A percentile compares a stretch with the other conserved stretches of the same genome.
These are phyloP conservation scores for Acleris laterana DNA, from an alignment of 2,888 invertebrate species.

Conservation along the genomic window DNA sequence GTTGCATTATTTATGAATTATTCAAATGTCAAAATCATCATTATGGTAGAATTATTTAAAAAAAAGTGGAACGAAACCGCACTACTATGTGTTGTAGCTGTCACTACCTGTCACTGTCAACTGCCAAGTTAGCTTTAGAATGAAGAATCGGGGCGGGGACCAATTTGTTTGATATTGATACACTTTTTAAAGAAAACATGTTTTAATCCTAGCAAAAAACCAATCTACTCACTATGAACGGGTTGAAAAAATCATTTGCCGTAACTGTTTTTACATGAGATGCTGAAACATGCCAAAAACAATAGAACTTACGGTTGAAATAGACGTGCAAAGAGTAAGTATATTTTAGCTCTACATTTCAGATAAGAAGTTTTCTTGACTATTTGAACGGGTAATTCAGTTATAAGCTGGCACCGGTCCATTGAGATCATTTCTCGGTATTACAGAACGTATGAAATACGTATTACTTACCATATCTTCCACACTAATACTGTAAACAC, in stretches of 20 bases:
- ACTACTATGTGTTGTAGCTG: no score
- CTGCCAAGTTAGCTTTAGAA: no score
- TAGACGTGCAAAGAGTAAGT: slow-evolving; percentile 83
- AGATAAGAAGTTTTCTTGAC: no score
- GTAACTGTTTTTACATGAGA: slow-evolving; percentile 38
- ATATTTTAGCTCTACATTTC: neutral
- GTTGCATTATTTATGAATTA: no score
- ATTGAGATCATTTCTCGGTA: no score
- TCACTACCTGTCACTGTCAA: slow-evolving; percentile 15
- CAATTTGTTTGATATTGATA: slow-evolving; percentile 8
- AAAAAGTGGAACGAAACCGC: no score
- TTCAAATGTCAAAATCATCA: no score
- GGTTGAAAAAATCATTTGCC: slow-evolving; percentile 4
- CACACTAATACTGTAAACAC: neutral
- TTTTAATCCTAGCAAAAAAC: neutral
- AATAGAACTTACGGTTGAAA: slow-evolving; percentile 84
- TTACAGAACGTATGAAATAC: no score
- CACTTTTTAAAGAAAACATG: slow-evolving; percentile 9
- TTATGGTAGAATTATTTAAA: no score
- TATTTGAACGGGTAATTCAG: no score
- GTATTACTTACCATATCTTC: no score
- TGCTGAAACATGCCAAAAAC: slow-evolving; percentile 77
- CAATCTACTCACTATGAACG: slow-evolving; percentile 11
- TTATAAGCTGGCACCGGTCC: no score
- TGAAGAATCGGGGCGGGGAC: slow-evolving; percentile 15